Base-by-base conservation (phyloP, 2,888 invertebrate genomes). In the Micoletzkya japonica region DNA sequence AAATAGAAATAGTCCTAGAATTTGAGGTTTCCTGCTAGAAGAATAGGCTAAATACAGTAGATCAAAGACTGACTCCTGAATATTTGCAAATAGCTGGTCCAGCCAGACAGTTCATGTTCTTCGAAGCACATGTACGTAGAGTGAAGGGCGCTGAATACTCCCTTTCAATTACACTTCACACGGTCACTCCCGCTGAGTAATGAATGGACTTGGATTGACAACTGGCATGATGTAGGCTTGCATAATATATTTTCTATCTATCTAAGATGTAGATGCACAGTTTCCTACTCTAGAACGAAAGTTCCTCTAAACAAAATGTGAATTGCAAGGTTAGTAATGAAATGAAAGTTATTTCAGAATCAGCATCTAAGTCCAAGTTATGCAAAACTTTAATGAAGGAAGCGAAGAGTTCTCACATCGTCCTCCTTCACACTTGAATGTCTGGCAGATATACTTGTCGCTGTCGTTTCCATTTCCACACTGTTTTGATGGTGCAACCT, bases 71-170 rank as follows among this genome's bases (percentile, higher is more conserved):
- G 4, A 67, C 67, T n/a, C 74, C 74, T 37, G 75, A 75, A 73
- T 81, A 82, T 70, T 82, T 80, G 74, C 82, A 82, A 73, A 81
- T 80, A 6, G 81, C 77, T 10, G 82, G 82, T 10, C 82, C 82
- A 2, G 82, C 82, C 56, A 82, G 54, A 59, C 82, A 82, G 32
- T 80, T 80, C 73, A 78, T 77, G 49, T 72, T 77, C 72, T 78
- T 78, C 36, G 72, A 74, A 52, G 80, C 82, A 70, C 82, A 82
- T 28, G 82, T 82, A 44, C 82, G 73, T 6, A 82, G 72, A 10
- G 78, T 71, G 66, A 82, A 82, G 30, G 82, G 82, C 37, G 82
- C 82, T 82, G 72, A 70, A 81, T 37, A 64, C 24, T 2, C 44
- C n/a, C n/a, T n/a, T n/a, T n/a, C n/a, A n/a, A n/a, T n/a, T n/a